These are phyloP conservation scores for Porites lutea DNA, from an alignment of 64 coral and sea anemone genomes.

Conservation along the genomic window DNA sequence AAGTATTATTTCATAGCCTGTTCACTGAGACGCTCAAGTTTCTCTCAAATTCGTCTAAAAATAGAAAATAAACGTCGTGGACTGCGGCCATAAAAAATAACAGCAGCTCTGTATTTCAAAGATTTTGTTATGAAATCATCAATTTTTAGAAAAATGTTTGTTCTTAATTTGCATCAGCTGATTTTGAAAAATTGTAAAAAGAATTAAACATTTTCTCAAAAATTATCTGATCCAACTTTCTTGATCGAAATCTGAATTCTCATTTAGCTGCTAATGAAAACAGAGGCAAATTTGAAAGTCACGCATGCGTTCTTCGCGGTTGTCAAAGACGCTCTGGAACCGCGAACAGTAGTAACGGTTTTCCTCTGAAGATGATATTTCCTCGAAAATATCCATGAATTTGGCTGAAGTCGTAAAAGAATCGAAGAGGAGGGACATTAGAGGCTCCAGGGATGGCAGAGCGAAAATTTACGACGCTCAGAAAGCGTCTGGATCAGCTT, in stretches of 20 bases:
- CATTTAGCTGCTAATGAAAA: conserved; percentile 19
- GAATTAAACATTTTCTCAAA: too few species aligned
- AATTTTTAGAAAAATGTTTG: too few species aligned
- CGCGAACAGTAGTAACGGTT: conserved; percentile 84
- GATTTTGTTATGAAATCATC: too few species aligned
- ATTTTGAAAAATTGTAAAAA: too few species aligned
- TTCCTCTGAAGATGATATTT: conserved; percentile 43
- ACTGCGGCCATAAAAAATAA: too few species aligned
- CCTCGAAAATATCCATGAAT: conserved; percentile 35
- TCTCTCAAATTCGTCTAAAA: too few species aligned
- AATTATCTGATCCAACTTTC: not conserved
- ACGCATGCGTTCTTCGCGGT: conserved; percentile 83
- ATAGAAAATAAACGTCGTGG: too few species aligned
- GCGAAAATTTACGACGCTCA: conserved; percentile 96
- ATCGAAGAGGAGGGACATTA: conserved; percentile 8
- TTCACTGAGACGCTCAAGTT: too few species aligned
- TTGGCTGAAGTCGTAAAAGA: conserved; percentile 12
- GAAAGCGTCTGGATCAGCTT: conserved; percentile 98
- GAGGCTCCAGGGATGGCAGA: conserved; percentile 79
- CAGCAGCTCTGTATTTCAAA: too few species aligned
- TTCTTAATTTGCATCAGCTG: too few species aligned
- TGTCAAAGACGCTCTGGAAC: conserved; percentile 52
- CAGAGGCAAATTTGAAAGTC: conserved; percentile 97
- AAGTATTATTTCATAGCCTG: too few species aligned
- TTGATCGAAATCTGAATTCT: conserved; percentile 17